Conservation (phyloP, 2,888 invertebrate species). For the Leptarthrus brevirostris region DNA sequence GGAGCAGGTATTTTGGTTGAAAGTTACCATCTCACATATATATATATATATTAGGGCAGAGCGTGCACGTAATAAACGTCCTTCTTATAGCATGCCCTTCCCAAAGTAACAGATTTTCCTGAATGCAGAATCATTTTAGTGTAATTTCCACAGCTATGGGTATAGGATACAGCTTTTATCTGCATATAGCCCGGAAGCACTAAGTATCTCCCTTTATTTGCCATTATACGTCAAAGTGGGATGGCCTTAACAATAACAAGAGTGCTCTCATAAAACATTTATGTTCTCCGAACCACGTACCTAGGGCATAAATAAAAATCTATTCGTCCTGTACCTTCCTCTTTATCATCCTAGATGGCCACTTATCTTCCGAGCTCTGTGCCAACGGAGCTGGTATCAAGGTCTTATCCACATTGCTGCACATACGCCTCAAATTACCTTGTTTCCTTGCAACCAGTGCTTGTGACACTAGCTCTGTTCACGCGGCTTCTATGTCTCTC, state of each 20-base stretch:
- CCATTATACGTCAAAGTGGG: conserved; percentile 50
- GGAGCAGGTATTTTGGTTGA: too few relatives aligned
- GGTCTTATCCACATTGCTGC: background rate
- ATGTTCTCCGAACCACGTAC: conserved; percentile 31
- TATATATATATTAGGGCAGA: too few relatives aligned
- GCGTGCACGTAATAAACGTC: background rate
- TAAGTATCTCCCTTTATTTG: conserved; percentile 52
- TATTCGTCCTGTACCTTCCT: conserved; percentile 8
- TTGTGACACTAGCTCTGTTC: conserved; percentile 29
- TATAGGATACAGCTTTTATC: conserved; percentile 48
- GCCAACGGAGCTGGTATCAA: background rate
- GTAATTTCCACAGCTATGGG: background rate
- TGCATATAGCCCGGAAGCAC: conserved; percentile 48
- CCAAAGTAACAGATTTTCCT: conserved; percentile 1
- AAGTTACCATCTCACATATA: too few relatives aligned
- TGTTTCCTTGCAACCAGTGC: conserved; percentile 24
- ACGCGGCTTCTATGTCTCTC: background rate
- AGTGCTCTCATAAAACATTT: conserved; percentile 53
- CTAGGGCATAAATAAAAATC: conserved; percentile 41
- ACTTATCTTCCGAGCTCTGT: conserved; percentile 26
- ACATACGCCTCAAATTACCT: conserved; percentile 38
- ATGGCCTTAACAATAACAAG: conserved; percentile 53
- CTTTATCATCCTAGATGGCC: conserved; percentile 24
- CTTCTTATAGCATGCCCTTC: background rate
- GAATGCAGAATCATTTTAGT: conserved; percentile 29